Evolutionary conservation across 1,140 invertebrate genomes (phyloP), one percentile per base, ranked within the genome.

Genomic region (Chrysoperla carnea): DNA sequence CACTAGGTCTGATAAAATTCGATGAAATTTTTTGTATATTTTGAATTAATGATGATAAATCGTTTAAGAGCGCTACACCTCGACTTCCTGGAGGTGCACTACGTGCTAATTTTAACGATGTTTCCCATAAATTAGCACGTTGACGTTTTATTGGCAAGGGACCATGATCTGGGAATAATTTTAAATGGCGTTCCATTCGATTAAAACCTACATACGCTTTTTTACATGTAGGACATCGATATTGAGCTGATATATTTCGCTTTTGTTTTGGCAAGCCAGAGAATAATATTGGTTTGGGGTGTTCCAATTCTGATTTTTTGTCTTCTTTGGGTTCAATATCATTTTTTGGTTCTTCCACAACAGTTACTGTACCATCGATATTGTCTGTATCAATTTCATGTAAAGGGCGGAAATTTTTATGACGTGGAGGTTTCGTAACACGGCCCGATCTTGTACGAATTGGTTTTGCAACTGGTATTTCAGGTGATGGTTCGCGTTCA

Each of bases 151-250:
- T 33, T 41, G 51, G 43, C 8, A 51, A 35, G n/a, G 50, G 46
- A 15, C 74, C 70, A 58, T 81, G 78, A 46, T 67, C 64, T 4
- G 76, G 76, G 56, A 73, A 62, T 43, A 74, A 62, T 49, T 72
- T 63, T 47, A 77, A 75, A 59, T 81, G 78, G 29, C 70, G 58
- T 4, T 66, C 61, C 67, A 73, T 73, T 36, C 64, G 58, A 11
- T 54, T 64, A 29, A 62, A 55, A 17, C 70, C 70, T 15, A 73
- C 46, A 52, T 73, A 75, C 23, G 69, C 65, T 52, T 73, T 72
- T 33, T 62, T 61, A 46, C 72, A 75, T 8, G 66, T 70, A 4
- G 70, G 67, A 53, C 72, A 75, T 4, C 64, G 54, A 42, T 67
- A 73, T 28, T 68, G 63, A 29, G 69, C 59, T 0, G 70, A 63